A percentile compares a stretch with the other conserved stretches of the same genome.
Conservation (phyloP, 2,797 vertebrate species). For the Lepilemur septentrionalis region DNA sequence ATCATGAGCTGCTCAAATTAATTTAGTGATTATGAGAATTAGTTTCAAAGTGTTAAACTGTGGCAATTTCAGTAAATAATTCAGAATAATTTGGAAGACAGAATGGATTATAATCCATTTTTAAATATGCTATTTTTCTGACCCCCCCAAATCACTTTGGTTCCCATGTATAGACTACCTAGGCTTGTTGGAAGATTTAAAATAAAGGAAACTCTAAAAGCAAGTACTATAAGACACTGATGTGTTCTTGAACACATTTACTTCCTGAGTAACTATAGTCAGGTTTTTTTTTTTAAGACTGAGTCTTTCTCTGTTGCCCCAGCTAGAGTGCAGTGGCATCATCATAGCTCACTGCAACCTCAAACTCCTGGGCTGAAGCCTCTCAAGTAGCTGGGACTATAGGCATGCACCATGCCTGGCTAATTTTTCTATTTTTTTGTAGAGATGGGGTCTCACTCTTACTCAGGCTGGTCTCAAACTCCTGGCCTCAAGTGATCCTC, state of each 20-base stretch:
- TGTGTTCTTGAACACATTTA: background rate
- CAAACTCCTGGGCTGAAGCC: too few relatives aligned
- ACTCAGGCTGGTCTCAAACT: background rate
- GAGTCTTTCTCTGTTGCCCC: too few relatives aligned
- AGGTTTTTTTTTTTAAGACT: background rate
- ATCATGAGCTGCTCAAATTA: background rate
- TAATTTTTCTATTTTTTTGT: background rate
- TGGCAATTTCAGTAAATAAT: conserved; percentile 19
- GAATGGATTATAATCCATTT: background rate
- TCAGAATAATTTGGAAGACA: conserved; percentile 17
- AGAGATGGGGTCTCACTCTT: background rate
- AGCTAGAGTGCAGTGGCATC: too few relatives aligned
- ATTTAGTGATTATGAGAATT: background rate
- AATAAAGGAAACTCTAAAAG: background rate
- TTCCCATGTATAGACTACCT: background rate
- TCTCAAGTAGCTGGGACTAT: background rate
- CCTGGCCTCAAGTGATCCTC: background rate
- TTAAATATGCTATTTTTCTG: background rate
- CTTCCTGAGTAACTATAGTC: background rate
- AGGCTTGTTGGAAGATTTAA: background rate
- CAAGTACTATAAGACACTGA: background rate
- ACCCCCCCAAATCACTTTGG: background rate
- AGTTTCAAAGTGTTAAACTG: background rate
- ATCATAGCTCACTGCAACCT: too few relatives aligned
- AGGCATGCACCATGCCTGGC: background rate